A percentile compares a stretch with the other conserved stretches of the same genome.
Evolutionary conservation across 1,140 invertebrate genomes (phyloP).

Genomic region (Ceratosolen solmsi): DNA sequence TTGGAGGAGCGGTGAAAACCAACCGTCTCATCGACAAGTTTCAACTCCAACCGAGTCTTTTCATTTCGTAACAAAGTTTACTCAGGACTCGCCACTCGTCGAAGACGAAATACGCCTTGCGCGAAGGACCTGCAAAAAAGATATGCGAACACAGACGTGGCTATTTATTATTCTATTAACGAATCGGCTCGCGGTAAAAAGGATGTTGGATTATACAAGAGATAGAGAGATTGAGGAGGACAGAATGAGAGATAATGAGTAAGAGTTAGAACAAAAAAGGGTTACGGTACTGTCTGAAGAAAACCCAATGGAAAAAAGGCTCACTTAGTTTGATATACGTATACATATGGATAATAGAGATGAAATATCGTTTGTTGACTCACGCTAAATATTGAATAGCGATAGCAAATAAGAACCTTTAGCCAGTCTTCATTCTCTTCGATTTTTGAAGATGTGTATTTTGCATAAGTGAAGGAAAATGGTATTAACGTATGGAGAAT

Average conservation of each 20-base stretch:
- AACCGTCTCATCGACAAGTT: not conserved
- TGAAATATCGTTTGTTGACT: constrained; percentile 68
- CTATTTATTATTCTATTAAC: constrained; percentile 71
- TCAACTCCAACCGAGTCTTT: constrained; percentile 42
- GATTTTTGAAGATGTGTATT: too few relatives aligned
- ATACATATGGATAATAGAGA: constrained; percentile 8
- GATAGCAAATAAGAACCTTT: constrained; percentile 64
- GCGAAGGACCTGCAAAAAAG: constrained; percentile 57
- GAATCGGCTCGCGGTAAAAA: constrained; percentile 55
- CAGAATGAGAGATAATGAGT: constrained; percentile 46
- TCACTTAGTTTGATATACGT: constrained; percentile 28
- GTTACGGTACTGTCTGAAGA: constrained; percentile 21
- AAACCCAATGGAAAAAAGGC: constrained; percentile 59
- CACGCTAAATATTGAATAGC: constrained; percentile 68
- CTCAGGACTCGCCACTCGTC: constrained; percentile 54
- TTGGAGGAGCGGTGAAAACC: not conserved
- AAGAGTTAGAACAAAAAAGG: constrained; percentile 45
- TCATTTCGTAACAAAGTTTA: constrained; percentile 59
- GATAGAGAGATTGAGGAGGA: not conserved
- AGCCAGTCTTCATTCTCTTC: not conserved
- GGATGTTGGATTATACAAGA: constrained; percentile 42
- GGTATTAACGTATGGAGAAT: too few relatives aligned
- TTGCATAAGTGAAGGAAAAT: too few relatives aligned
- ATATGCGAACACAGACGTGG: constrained; percentile 41
- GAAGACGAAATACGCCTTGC: constrained; percentile 10